Conservation (phyloP, 2,113 vertebrate species). For the Malurus melanocephalus region DNA sequence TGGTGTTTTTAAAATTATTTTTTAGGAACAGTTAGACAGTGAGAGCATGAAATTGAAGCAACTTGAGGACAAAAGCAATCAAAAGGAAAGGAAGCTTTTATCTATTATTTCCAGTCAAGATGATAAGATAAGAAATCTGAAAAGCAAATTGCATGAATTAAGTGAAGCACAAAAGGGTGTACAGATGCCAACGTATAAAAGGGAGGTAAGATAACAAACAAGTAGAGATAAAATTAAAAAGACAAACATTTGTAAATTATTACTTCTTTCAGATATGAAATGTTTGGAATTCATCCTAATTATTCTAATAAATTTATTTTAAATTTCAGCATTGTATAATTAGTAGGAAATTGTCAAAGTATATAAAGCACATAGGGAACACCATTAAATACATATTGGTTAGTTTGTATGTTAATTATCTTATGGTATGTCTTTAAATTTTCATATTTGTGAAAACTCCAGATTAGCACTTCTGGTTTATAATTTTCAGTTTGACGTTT, state of each 20-base stretch:
- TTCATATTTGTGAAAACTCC: background rate
- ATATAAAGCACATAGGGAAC: background rate
- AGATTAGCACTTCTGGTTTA: background rate
- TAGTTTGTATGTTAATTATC: background rate
- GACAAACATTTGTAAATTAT: background rate
- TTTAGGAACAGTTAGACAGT: constrained; percentile 67
- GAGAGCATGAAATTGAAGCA: constrained; percentile 63
- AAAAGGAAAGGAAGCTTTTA: constrained; percentile 64
- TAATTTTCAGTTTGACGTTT: background rate
- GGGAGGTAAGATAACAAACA: constrained; percentile 53
- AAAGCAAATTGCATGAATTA: constrained; percentile 61
- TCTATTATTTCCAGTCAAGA: constrained; percentile 63
- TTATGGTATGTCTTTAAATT: background rate
- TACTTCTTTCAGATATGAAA: background rate
- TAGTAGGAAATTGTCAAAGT: background rate
- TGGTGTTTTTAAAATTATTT: constrained; percentile 45
- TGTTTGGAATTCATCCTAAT: background rate
- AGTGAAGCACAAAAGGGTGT: constrained; percentile 36
- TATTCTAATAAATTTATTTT: background rate
- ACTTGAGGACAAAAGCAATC: constrained; percentile 56
- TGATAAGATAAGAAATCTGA: constrained; percentile 61
- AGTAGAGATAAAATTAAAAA: background rate
- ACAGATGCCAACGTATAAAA: constrained; percentile 7
- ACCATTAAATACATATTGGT: background rate
- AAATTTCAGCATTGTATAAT: background rate